Percentiles rank a stretch among this genome's conserved stretches.
phyloP scores from a whole-genome alignment of 2,113 vertebrate species.

The Callipepla squamata region DNA sequence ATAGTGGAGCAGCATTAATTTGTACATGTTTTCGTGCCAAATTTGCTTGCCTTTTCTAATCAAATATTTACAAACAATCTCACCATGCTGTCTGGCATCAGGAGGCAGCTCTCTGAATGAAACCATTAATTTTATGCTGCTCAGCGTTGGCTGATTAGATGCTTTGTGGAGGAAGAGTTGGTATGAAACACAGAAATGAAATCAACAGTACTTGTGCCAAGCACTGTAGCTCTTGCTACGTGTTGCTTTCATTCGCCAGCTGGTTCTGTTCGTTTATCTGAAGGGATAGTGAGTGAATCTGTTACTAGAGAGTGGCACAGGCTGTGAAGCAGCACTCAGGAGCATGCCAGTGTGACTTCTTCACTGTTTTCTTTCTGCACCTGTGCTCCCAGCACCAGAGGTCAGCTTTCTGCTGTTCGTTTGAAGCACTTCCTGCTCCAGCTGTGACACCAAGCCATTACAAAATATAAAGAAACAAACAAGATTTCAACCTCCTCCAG shows the following conservation, averaged over 20 bases:
- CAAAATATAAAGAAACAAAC: neutral
- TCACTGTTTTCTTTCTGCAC: neutral
- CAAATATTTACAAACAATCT: constrained; percentile 59
- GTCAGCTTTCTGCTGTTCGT: constrained; percentile 34
- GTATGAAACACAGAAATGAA: constrained; percentile 50
- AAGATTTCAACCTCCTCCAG: neutral
- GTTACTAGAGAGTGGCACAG: neutral
- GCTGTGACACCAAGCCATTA: fast-evolving
- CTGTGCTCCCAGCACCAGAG: constrained; percentile 1
- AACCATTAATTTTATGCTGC: constrained; percentile 57
- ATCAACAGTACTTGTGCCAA: constrained; percentile 49
- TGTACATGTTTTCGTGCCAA: neutral
- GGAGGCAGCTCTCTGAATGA: constrained; percentile 17
- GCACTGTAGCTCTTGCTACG: constrained; percentile 4
- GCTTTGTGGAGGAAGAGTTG: constrained; percentile 38
- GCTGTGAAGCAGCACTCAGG: neutral
- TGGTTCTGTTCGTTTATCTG: neutral
- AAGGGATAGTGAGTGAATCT: neutral
- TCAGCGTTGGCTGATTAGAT: constrained; percentile 26
- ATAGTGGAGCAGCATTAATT: neutral
- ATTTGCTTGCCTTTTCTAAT: constrained; percentile 43
- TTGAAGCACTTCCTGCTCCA: neutral
- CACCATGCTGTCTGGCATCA: neutral
- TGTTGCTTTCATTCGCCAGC: constrained; percentile 9
- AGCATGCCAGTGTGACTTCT: neutral